Percentiles rank a stretch among this genome's conserved stretches.
Conservation (phyloP, 2,888 invertebrate genomes). For the Branchellion lobata region DNA sequence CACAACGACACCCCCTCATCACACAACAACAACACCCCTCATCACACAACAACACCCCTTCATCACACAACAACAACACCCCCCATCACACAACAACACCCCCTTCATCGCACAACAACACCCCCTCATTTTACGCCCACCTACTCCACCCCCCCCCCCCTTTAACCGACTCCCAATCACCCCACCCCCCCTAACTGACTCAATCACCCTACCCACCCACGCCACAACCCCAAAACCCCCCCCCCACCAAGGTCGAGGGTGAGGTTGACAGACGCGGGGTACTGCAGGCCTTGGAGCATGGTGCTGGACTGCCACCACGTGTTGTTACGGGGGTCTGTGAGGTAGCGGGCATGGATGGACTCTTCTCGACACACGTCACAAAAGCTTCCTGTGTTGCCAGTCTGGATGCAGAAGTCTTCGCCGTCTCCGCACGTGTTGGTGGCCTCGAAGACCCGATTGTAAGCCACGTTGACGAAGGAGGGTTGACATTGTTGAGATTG, state of each 20-base stretch:
- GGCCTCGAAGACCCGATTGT: conserved; percentile 81
- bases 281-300: conserved; percentile 85
- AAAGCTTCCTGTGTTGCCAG: conserved; percentile 75
- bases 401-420: conserved; percentile 75
- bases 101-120: no score
- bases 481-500: conserved; percentile 81
- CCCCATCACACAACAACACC: no score
- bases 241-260: conserved; percentile 77
- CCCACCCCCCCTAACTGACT: not conserved
- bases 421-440: conserved; percentile 89
- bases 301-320: conserved; percentile 72
- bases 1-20: no score
- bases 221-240: not conserved
- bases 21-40: no score
- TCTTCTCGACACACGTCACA: conserved; percentile 68
- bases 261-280: conserved; percentile 86
- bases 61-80: no score
- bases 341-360: conserved; percentile 87
- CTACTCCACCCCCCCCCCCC: not conserved
- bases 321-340: conserved; percentile 64
- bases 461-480: conserved; percentile 94
- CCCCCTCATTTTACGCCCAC: no score
- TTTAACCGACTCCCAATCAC: not conserved
- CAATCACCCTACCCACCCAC: not conserved
- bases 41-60: no score